These are phyloP conservation scores for Gephyroberyx darwinii DNA, from an alignment of 2,797 vertebrate species.

Conservation along the genomic window DNA sequence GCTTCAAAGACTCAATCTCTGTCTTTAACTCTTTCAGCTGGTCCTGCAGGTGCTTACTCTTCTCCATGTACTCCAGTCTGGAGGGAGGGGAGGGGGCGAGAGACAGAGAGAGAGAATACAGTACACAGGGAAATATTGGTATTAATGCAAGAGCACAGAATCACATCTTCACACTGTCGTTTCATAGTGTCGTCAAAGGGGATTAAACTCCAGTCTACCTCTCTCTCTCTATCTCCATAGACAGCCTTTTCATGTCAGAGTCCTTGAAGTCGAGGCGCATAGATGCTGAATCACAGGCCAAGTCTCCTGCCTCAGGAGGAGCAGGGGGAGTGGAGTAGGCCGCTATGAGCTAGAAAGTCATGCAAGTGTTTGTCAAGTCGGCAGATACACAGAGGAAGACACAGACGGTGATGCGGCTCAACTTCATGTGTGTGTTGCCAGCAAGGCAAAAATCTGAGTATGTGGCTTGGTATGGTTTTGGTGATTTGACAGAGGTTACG, in stretches of 20 bases:
- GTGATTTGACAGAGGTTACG: not conserved
- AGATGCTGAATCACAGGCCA: slow-evolving; percentile 78
- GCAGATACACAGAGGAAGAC: not conserved
- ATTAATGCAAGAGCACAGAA: not conserved
- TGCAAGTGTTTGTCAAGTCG: slow-evolving; percentile 1
- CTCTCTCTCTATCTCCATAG: slow-evolving; percentile 94
- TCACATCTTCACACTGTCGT: not conserved
- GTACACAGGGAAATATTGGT: not conserved
- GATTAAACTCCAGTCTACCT: slow-evolving; percentile 72
- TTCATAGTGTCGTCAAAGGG: not conserved
- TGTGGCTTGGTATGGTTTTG: not conserved
- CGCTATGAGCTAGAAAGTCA: slow-evolving; percentile 77
- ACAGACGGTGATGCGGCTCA: not conserved
- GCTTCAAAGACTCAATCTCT: slow-evolving; percentile 90
- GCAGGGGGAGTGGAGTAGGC: slow-evolving; percentile 80
- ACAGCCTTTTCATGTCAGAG: slow-evolving; percentile 92
- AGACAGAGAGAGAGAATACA: too few species aligned
- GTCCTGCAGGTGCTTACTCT: slow-evolving; percentile 93
- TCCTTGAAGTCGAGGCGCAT: slow-evolving; percentile 88
- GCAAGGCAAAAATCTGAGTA: too few species aligned
- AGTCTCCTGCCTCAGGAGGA: slow-evolving; percentile 78
- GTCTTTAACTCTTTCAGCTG: slow-evolving; percentile 92
- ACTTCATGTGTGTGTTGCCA: not conserved
- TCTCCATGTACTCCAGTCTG: slow-evolving; percentile 94
- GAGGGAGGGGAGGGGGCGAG: not conserved